Percentiles rank a stretch among this genome's conserved stretches.
phyloP scores from a whole-genome alignment of 2,113 vertebrate genomes.

The Ophthalmotilapia sp. region DNA sequence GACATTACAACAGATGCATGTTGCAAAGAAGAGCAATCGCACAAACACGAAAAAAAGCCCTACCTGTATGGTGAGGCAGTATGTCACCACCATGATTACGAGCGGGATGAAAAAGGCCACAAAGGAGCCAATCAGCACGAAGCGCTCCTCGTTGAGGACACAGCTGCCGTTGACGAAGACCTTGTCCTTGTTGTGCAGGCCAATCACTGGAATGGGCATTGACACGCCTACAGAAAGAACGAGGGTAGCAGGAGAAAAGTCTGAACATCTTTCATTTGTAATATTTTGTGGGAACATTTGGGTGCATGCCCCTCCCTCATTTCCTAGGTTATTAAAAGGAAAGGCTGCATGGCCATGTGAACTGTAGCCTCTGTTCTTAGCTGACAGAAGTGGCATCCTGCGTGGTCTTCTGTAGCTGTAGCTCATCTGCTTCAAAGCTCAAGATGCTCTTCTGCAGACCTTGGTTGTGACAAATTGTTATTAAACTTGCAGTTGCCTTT shows the following conservation, averaged over 20 bases:
- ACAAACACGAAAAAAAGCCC: neutral
- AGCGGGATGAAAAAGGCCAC: constrained; percentile 98
- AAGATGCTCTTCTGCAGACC: neutral
- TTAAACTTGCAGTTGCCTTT: neutral
- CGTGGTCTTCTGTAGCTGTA: neutral
- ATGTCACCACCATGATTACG: constrained; percentile 96
- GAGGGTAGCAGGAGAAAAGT: neutral
- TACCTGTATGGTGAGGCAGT: constrained; percentile 89
- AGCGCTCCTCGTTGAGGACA: constrained; percentile 89
- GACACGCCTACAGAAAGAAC: constrained; percentile 79
- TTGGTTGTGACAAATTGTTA: neutral
- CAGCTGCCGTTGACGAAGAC: constrained; percentile 91
- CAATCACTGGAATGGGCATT: constrained; percentile 91
- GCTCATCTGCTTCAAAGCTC: neutral
- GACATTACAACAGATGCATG: neutral
- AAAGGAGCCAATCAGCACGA: constrained; percentile 95
- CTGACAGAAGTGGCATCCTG: neutral
- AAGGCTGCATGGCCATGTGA: neutral
- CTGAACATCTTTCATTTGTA: neutral
- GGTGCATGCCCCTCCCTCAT: neutral
- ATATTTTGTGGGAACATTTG: neutral
- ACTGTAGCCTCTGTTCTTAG: neutral
- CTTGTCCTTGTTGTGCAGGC: constrained; percentile 85
- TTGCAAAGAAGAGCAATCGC: neutral
- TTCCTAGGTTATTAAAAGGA: neutral